Percentiles rank a stretch among this genome's conserved stretches.
phyloP scores from a whole-genome alignment of 1,140 invertebrate genomes.

The Leptinotarsa lineolata region DNA sequence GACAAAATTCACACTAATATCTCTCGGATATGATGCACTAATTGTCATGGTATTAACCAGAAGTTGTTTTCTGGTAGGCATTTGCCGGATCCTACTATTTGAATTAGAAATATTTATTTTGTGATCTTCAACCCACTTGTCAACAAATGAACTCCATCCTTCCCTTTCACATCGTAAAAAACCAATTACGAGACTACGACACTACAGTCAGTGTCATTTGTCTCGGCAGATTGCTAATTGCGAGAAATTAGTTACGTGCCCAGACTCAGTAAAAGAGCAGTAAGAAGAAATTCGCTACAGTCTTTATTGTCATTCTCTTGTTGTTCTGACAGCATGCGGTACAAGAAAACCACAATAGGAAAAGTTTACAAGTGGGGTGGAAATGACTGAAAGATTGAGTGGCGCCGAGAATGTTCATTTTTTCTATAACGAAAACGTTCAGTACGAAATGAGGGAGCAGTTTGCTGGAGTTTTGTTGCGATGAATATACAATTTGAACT shows the following conservation, averaged over 20 bases:
- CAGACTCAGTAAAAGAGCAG: background rate
- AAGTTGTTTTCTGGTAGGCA: too few species aligned
- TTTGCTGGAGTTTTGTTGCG: background rate
- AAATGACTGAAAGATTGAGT: slow-evolving; percentile 1
- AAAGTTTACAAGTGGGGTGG: background rate
- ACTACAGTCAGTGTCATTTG: background rate
- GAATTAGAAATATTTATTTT: too few species aligned
- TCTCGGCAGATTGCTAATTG: background rate
- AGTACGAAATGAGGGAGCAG: background rate
- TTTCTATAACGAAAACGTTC: background rate
- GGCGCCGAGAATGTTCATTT: background rate
- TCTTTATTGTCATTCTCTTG: background rate
- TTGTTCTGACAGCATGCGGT: background rate
- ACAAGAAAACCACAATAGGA: background rate
- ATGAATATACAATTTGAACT: background rate
- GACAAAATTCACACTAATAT: too few species aligned
- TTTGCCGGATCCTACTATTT: too few species aligned
- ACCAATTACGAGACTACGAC: too few species aligned
- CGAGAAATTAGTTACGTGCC: background rate
- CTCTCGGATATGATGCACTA: too few species aligned
- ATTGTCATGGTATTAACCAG: too few species aligned
- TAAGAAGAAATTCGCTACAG: background rate
- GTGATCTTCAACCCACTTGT: too few species aligned
- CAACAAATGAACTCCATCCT: too few species aligned
- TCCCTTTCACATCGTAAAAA: too few species aligned